These are phyloP conservation scores for Tanytarsus gracilentus DNA, from an alignment of 2,888 invertebrate species.

Conservation along the genomic window DNA sequence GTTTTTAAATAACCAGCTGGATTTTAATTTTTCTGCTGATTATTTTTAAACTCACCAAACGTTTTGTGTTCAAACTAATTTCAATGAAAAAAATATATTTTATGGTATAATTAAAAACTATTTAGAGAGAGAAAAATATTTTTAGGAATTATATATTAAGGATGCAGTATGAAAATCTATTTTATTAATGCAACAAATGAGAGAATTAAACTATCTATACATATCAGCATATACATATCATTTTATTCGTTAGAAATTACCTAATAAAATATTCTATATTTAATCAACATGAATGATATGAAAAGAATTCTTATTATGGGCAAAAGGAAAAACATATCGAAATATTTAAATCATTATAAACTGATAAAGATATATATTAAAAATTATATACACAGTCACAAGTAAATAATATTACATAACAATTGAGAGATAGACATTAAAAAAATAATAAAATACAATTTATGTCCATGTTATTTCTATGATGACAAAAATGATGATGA, in stretches of 20 bases:
- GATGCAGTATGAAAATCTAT: too few species aligned
- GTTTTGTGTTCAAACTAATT: background rate
- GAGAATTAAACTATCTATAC: too few species aligned
- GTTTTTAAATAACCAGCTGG: too few species aligned
- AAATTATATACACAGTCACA: conserved; percentile 3
- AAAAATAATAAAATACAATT: background rate
- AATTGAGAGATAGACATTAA: background rate
- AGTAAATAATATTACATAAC: conserved; percentile 17
- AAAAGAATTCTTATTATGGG: too few species aligned
- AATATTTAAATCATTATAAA: conserved; percentile 3
- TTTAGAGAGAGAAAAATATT: background rate
- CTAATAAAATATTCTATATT: too few species aligned
- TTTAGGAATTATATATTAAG: too few species aligned
- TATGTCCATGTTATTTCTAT: conserved; percentile 28
- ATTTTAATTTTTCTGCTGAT: too few species aligned
- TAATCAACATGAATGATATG: too few species aligned
- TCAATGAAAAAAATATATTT: background rate
- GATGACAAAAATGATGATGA: conserved; percentile 5
- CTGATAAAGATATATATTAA: background rate
- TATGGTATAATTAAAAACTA: background rate
- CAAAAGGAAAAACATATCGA: too few species aligned
- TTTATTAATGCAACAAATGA: too few species aligned
- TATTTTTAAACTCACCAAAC: too few species aligned
- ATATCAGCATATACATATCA: conserved; percentile 17
- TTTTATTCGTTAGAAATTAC: too few species aligned